Percentiles rank a stretch among this genome's conserved stretches.
Conservation (phyloP, 2,888 invertebrate genomes). For the Cephalotes varians region DNA sequence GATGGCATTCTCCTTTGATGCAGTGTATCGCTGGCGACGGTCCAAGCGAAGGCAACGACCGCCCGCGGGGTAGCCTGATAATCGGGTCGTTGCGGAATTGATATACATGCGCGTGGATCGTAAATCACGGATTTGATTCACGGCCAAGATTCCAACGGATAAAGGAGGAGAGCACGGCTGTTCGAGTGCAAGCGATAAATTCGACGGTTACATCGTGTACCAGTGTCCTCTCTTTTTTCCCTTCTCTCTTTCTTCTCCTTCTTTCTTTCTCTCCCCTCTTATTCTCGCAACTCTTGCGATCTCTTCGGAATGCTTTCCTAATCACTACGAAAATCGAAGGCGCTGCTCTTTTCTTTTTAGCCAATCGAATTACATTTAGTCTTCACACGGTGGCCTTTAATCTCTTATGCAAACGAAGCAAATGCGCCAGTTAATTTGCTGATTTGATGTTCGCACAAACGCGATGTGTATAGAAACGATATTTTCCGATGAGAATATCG, state of each 20-base stretch:
- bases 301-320: not conserved
- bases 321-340: not conserved
- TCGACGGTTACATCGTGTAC: conserved; percentile 67
- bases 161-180: conserved; percentile 59
- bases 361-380: conserved; percentile 1
- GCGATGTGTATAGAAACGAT: not conserved
- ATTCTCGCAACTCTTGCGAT: not conserved
- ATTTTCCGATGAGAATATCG: not conserved
- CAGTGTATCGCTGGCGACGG: conserved; percentile 75
- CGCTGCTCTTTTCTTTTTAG: not conserved
- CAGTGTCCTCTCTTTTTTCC: conserved; percentile 18
- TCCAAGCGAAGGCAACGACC: conserved; percentile 76
- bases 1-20: conserved; percentile 61
- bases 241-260: not conserved
- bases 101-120: conserved; percentile 75
- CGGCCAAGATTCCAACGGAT: conserved; percentile 79
- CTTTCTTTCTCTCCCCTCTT: not conserved
- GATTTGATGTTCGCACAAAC: not conserved
- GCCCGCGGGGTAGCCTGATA: conserved; percentile 73
- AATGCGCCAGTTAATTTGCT: conserved; percentile 17
- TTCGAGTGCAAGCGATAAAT: conserved; percentile 70
- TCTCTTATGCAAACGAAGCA: not conserved
- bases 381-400: not conserved
- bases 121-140: conserved; percentile 80
- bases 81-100: conserved; percentile 82